Conservation (phyloP, 2,888 invertebrate genomes). For the Apamea anceps region DNA sequence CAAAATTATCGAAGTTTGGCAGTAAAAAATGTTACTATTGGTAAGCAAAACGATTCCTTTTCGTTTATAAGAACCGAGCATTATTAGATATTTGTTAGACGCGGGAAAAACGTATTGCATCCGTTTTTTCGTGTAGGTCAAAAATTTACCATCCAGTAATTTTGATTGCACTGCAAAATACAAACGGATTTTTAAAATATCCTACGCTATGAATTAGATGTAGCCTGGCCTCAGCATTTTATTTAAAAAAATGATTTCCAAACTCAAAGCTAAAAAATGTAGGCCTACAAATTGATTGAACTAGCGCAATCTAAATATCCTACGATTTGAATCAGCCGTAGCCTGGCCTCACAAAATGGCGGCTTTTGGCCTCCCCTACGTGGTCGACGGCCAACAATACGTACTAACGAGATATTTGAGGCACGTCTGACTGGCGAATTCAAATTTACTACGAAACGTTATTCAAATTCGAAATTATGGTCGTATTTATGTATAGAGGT, state of each 20-base stretch:
- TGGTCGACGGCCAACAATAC: constrained; percentile 61
- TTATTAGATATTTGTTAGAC: neutral
- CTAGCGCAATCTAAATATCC: constrained; percentile 30
- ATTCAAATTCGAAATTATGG: constrained; percentile 63
- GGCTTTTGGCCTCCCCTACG: constrained; percentile 47
- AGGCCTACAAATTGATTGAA: constrained; percentile 7
- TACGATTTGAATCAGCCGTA: constrained; percentile 33
- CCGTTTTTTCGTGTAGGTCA: neutral
- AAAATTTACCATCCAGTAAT: neutral
- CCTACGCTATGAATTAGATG: neutral
- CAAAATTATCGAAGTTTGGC: neutral
- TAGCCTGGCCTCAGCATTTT: neutral
- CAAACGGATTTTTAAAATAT: neutral
- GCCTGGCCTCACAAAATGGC: constrained; percentile 41
- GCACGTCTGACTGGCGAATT: constrained; percentile 63
- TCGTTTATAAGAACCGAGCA: too few relatives aligned
- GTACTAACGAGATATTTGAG: constrained; percentile 66
- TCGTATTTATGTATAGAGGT: constrained; percentile 6
- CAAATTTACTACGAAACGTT: constrained; percentile 61
- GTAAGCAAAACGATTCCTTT: too few relatives aligned
- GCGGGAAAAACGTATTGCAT: neutral
- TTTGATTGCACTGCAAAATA: neutral
- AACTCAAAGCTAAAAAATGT: constrained; percentile 1
- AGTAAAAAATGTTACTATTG: neutral
- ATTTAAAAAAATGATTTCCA: neutral